Conservation (phyloP, 2,797 vertebrate species). For the Eulemur coronatus region DNA sequence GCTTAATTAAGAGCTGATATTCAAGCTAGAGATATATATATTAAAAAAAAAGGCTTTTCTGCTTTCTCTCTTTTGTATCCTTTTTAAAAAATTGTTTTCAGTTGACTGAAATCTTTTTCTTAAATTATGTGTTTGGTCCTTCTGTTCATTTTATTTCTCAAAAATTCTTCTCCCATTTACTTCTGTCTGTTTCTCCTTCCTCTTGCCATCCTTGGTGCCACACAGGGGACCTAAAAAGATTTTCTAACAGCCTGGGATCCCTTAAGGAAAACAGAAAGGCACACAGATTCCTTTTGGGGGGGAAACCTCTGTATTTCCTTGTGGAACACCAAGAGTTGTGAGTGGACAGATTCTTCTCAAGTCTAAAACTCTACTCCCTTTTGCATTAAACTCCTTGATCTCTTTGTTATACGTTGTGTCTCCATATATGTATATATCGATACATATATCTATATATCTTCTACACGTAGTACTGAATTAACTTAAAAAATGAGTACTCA, state of each 20-base stretch:
- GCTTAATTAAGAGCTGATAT: background rate
- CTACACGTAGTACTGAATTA: background rate
- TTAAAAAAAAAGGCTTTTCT: background rate
- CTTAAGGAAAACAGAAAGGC: background rate
- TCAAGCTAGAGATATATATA: background rate
- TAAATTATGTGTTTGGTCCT: too few relatives aligned
- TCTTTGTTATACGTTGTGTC: background rate
- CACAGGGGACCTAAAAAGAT: too few relatives aligned
- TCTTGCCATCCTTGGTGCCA: too few relatives aligned
- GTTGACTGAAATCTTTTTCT: too few relatives aligned
- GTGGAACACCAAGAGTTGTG: background rate
- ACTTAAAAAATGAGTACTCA: background rate
- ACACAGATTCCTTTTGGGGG: background rate
- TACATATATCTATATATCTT: background rate
- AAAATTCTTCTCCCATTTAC: too few relatives aligned
- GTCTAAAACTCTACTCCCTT: background rate
- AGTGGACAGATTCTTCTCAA: background rate
- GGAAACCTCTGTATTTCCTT: background rate
- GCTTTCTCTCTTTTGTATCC: background rate
- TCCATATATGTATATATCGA: background rate
- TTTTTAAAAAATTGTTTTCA: background rate
- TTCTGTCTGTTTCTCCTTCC: too few relatives aligned
- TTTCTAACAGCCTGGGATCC: background rate
- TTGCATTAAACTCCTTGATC: background rate
- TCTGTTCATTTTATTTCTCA: too few relatives aligned